A percentile compares a stretch with the other conserved stretches of the same genome.
These are phyloP conservation scores for Malacoraja senta DNA, from an alignment of 2,797 vertebrate species.

Conservation along the genomic window DNA sequence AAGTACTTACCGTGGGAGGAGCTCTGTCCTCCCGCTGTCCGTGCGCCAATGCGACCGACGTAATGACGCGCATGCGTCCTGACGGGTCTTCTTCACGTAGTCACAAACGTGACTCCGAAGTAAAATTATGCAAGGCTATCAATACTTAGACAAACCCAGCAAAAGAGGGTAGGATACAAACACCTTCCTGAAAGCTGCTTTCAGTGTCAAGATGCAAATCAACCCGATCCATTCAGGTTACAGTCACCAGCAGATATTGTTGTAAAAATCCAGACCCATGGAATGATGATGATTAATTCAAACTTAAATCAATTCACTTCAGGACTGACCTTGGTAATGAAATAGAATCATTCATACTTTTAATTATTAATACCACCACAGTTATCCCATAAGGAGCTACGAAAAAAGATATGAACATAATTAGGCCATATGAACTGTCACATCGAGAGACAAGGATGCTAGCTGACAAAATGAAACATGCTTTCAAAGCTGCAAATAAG, in stretches of 20 bases:
- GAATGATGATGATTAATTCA: conserved; percentile 1
- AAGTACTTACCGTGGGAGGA: too few relatives aligned
- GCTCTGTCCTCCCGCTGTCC: too few relatives aligned
- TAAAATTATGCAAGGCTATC: background rate
- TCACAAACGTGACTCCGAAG: too few relatives aligned
- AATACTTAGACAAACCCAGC: background rate
- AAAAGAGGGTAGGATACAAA: background rate
- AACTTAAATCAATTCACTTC: background rate
- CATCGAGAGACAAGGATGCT: background rate
- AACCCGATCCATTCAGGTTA: background rate
- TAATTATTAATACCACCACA: background rate
- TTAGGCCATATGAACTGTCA: background rate
- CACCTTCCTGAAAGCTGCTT: background rate
- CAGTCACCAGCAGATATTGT: background rate
- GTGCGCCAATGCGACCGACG: too few relatives aligned
- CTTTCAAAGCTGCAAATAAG: background rate
- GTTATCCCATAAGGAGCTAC: background rate
- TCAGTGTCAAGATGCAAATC: background rate
- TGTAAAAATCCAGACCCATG: background rate
- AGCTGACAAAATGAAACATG: background rate
- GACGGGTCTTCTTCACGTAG: too few relatives aligned
- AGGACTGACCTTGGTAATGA: background rate
- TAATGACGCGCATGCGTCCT: too few relatives aligned
- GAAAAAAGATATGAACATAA: background rate
- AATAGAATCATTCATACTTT: background rate